Evolutionary conservation across 2,113 vertebrate species (phyloP).

Genomic region (Mesembrinibis cayennensis): DNA sequence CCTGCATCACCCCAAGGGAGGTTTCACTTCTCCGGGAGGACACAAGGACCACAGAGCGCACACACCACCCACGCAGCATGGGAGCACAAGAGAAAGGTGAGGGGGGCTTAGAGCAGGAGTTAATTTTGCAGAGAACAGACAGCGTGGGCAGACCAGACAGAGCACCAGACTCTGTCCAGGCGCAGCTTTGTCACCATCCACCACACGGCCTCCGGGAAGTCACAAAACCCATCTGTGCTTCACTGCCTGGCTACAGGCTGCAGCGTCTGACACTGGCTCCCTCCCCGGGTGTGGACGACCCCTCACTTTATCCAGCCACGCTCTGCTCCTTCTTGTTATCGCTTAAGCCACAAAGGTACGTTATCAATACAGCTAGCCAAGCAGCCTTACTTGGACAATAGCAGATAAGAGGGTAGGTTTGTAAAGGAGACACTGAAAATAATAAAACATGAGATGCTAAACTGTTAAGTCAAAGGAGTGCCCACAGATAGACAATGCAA

Average conservation of each 20-base stretch:
- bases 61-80: not conserved
- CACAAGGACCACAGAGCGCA: not conserved
- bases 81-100: not conserved
- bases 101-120: not conserved
- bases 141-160: not conserved
- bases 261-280: not conserved
- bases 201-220: accelerated
- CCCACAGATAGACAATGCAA: not conserved
- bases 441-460: not conserved
- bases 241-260: not conserved
- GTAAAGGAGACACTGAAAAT: not conserved
- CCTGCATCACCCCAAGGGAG: not conserved
- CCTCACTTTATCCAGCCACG: not conserved
- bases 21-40: not conserved
- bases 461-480: not conserved
- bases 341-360: not conserved
- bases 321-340: not conserved
- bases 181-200: not conserved
- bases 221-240: not conserved
- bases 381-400: not conserved
- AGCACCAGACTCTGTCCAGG: not conserved
- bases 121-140: not conserved
- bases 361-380: not conserved
- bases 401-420: not conserved
- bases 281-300: not conserved